These are phyloP conservation scores for Cochlearius cochlearius DNA, from an alignment of 2,113 vertebrate species.

Conservation along the genomic window DNA sequence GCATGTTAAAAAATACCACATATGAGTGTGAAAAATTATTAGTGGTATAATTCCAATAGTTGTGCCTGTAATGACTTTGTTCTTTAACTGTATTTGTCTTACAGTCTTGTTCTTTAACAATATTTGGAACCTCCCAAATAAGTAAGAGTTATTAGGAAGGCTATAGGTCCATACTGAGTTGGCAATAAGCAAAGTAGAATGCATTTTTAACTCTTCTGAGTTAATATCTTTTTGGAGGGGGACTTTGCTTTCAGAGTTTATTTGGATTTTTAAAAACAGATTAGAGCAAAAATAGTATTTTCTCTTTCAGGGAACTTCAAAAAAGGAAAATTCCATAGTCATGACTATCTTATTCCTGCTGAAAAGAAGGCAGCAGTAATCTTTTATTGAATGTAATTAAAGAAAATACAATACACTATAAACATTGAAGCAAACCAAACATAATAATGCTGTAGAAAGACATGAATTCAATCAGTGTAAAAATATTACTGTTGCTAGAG, in stretches of 20 bases:
- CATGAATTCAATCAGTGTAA: background rate
- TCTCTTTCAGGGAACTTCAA: background rate
- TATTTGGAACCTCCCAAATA: background rate
- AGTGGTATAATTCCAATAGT: background rate
- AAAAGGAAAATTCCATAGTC: background rate
- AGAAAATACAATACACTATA: background rate
- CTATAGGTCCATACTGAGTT: background rate
- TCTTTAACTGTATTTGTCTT: background rate
- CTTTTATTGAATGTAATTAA: background rate
- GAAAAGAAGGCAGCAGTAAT: background rate
- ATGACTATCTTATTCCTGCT: background rate
- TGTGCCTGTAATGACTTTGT: background rate
- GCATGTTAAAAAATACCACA: background rate
- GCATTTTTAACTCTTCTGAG: background rate
- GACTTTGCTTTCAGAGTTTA: background rate
- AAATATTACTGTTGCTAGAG: background rate
- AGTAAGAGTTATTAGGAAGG: background rate
- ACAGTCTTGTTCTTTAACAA: background rate
- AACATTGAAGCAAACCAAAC: background rate
- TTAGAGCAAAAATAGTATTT: background rate
- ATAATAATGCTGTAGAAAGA: background rate
- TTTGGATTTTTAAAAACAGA: background rate
- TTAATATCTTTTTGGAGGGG: background rate
- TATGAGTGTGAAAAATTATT: background rate
- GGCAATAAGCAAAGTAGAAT: background rate